Conservation (phyloP, 2,797 vertebrate genomes). For the Syngnathus rostellatus region DNA sequence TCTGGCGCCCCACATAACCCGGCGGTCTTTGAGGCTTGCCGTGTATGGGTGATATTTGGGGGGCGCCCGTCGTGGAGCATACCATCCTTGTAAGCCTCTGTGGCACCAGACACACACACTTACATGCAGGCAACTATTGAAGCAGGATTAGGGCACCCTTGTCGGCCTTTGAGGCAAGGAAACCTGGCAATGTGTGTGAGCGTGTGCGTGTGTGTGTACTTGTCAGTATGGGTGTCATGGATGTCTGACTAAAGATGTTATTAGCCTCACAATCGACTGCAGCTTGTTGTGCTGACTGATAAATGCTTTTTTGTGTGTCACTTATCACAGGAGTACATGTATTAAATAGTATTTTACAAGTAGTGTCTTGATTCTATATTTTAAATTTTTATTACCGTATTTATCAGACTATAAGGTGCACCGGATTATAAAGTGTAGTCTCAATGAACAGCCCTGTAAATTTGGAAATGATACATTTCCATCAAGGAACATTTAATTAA, state of each 20-base stretch:
- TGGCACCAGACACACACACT: conserved; percentile 30
- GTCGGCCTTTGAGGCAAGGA: conserved; percentile 62
- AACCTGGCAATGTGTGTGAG: conserved; percentile 64
- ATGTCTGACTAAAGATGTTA: conserved; percentile 73
- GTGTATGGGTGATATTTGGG: conserved; percentile 30
- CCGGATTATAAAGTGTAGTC: no score
- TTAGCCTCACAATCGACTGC: conserved; percentile 59
- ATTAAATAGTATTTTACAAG: neutral
- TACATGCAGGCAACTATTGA: conserved; percentile 44
- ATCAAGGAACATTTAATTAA: no score
- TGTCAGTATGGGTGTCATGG: conserved; percentile 55
- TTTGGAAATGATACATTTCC: no score
- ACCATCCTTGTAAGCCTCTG: conserved; percentile 42
- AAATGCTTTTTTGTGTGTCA: conserved; percentile 14
- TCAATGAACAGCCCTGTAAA: no score
- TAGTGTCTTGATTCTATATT: neutral
- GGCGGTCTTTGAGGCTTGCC: conserved; percentile 57
- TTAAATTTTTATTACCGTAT: neutral
- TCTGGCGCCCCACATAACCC: conserved; percentile 51
- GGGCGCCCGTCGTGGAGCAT: conserved; percentile 27
- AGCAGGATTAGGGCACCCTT: conserved; percentile 70
- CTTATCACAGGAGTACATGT: neutral
- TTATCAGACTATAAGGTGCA: no score
- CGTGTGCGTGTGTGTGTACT: conserved; percentile 55
- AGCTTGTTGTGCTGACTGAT: conserved; percentile 24